Evolutionary conservation across 37 sponge, comb jelly and placozoan species (phyloP).

Genomic region (Lycopodina hypogea): DNA sequence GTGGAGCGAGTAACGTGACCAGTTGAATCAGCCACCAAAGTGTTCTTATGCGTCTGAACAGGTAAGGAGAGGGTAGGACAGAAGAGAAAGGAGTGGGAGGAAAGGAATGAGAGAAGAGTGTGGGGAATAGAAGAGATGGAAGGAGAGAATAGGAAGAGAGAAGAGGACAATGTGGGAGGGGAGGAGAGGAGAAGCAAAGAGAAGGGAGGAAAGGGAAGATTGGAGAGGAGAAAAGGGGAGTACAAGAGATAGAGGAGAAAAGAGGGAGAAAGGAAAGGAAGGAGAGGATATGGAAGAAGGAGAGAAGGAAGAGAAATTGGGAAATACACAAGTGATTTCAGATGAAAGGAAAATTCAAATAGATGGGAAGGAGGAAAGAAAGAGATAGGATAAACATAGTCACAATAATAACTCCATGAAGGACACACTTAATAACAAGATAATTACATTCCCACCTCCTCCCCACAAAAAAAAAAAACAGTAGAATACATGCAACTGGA

Average conservation of each 20-base stretch:
- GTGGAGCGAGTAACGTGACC: not conserved
- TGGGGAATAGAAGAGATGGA: not conserved
- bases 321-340: not conserved
- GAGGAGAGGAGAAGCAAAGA: conserved; percentile 3
- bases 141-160: not conserved
- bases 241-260: not conserved
- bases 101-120: not conserved
- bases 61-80: not conserved
- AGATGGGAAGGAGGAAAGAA: not conserved
- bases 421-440: too few species aligned
- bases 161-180: not conserved
- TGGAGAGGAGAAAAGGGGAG: conserved; percentile 4
- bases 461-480: too few species aligned
- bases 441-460: too few species aligned
- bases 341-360: not conserved
- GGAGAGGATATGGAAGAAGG: not conserved
- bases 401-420: too few species aligned
- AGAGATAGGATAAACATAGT: not conserved
- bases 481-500: too few species aligned
- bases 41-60: conserved; percentile 1
- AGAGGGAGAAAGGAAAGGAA: not conserved
- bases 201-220: conserved; percentile 7
- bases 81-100: not conserved
- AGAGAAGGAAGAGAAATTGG: not conserved
- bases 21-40: conserved; percentile 15